phyloP scores from a whole-genome alignment of 2,113 vertebrate species.

The Nothocercus nigrocapillus region DNA sequence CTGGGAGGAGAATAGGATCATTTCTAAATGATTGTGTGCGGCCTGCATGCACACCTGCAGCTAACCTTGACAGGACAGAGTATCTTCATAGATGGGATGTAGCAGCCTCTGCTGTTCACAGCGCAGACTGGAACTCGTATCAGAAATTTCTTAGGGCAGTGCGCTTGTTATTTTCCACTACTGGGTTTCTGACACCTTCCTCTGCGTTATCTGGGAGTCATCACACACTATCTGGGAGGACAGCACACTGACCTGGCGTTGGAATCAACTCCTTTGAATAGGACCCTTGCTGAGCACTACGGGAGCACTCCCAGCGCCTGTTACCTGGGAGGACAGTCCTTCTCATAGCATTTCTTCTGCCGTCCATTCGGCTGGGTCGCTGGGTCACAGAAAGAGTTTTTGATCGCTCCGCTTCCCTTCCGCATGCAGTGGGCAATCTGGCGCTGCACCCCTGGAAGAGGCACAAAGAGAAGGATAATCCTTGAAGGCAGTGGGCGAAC shows the following conservation, averaged over 20 bases:
- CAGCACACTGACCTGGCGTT: background rate
- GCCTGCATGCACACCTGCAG: background rate
- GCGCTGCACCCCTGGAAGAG: constrained; percentile 80
- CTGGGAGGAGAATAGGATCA: background rate
- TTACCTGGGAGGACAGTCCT: constrained; percentile 92
- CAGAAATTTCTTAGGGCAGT: background rate
- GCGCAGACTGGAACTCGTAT: background rate
- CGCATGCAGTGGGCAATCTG: constrained; percentile 88
- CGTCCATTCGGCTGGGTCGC: constrained; percentile 81
- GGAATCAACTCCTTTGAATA: background rate
- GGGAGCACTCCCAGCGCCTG: fast-evolving
- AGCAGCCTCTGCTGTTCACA: background rate
- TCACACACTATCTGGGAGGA: background rate
- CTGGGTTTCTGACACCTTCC: background rate
- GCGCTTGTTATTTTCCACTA: background rate
- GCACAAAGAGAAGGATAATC: background rate
- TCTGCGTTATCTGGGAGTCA: fast-evolving
- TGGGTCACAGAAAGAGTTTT: constrained; percentile 87
- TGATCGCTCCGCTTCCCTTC: constrained; percentile 83
- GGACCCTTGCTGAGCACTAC: too few relatives aligned
- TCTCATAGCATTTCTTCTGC: constrained; percentile 88
- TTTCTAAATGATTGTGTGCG: fast-evolving
- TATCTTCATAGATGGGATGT: background rate
- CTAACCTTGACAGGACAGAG: background rate
- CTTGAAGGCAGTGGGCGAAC: background rate